These are phyloP conservation scores for Centropus unirufus DNA, from an alignment of 2,113 vertebrate genomes.

Conservation along the genomic window DNA sequence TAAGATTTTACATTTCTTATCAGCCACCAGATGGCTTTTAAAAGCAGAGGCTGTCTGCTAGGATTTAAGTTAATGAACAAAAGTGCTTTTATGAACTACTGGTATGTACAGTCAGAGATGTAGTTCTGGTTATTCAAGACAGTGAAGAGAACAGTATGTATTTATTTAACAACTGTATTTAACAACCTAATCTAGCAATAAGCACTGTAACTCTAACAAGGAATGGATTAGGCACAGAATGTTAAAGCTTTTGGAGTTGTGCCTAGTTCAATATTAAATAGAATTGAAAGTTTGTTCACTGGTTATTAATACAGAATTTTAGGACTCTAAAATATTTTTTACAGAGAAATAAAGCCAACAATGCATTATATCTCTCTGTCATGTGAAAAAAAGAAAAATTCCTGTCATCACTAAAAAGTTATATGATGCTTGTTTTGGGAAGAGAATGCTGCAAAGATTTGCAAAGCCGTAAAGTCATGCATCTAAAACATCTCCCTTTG, in stretches of 20 bases:
- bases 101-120: conserved; percentile 31
- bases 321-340: conserved; percentile 7
- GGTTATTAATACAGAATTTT: not conserved
- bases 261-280: not conserved
- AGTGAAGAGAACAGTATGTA: conserved; percentile 24
- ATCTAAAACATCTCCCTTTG: not conserved
- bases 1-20: conserved; percentile 63
- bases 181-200: conserved; percentile 43
- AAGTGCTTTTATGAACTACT: conserved; percentile 62
- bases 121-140: conserved; percentile 51
- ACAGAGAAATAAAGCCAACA: not conserved
- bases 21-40: conserved; percentile 52
- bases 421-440: not conserved
- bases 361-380: not conserved
- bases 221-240: conserved; percentile 3
- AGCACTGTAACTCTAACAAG: conserved; percentile 7
- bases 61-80: conserved; percentile 60
- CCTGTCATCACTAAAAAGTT: not conserved
- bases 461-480: not conserved
- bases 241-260: not conserved
- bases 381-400: not conserved
- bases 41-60: conserved; percentile 54
- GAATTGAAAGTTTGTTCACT: not conserved
- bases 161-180: not conserved
- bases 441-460: not conserved